phyloP scores from a whole-genome alignment of 2,113 vertebrate genomes.

The Nerophis lumbriciformis region DNA sequence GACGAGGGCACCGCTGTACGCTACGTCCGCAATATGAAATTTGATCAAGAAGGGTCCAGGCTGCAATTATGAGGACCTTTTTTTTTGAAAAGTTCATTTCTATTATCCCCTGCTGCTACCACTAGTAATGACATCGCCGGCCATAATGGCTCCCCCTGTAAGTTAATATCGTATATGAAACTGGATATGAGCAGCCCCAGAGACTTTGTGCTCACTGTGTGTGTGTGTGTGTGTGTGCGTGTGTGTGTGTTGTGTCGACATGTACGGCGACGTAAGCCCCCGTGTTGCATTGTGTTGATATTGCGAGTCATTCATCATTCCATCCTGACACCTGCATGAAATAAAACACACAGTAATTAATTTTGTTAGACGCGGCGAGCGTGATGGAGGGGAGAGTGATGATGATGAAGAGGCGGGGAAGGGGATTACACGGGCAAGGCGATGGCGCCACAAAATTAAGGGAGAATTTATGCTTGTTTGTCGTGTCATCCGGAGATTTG shows the following conservation, averaged over 20 bases:
- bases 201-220: conserved; percentile 48
- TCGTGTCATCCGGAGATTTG: conserved; percentile 1
- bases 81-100: conserved; percentile 76
- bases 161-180: conserved; percentile 70
- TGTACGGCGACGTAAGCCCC: conserved; percentile 50
- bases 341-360: conserved; percentile 84
- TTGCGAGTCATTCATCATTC: conserved; percentile 83
- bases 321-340: conserved; percentile 75
- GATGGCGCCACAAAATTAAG: conserved; percentile 39
- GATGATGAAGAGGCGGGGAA: conserved; percentile 32
- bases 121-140: conserved; percentile 70
- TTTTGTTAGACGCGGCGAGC: conserved; percentile 66
- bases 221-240: conserved; percentile 31
- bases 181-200: conserved; percentile 62
- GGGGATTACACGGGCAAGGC: conserved; percentile 26
- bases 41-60: conserved; percentile 61
- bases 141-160: conserved; percentile 63
- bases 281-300: conserved; percentile 70
- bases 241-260: conserved; percentile 20
- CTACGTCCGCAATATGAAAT: conserved; percentile 69
- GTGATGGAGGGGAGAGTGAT: conserved; percentile 14
- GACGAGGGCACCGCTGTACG: conserved; percentile 70
- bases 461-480: conserved; percentile 40
- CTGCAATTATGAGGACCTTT: conserved; percentile 73
- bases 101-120: conserved; percentile 64